These are phyloP conservation scores for Microtus agrestis DNA, from an alignment of 2,797 vertebrate genomes.

Conservation along the genomic window DNA sequence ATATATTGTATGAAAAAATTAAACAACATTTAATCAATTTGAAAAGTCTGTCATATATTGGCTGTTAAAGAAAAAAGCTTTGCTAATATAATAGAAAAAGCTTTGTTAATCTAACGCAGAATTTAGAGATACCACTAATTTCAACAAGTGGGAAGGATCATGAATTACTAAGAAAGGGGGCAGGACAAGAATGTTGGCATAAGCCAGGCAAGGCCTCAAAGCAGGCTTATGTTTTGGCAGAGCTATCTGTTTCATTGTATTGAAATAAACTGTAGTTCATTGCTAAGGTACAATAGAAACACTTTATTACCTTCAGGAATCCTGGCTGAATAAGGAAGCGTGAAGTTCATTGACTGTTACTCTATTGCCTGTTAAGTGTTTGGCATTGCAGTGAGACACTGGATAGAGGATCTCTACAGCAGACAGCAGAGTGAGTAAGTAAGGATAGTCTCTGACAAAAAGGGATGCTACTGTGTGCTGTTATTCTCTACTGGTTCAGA, in stretches of 20 bases:
- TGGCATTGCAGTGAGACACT: not conserved
- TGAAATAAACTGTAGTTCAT: conserved; percentile 7
- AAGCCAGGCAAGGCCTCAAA: not conserved
- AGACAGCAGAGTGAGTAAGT: not conserved
- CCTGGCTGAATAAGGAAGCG: not conserved
- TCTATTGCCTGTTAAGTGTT: conserved; percentile 62
- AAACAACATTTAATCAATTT: not conserved
- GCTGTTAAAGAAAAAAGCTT: not conserved
- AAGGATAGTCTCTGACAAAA: not conserved
- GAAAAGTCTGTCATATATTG: not conserved
- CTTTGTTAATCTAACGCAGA: not conserved
- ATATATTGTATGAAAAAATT: not conserved
- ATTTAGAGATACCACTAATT: not conserved
- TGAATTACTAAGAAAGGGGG: not conserved
- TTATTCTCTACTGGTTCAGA: conserved; percentile 66
- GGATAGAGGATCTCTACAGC: not conserved
- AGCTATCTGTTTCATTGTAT: not conserved
- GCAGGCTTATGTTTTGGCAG: not conserved
- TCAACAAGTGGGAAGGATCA: not conserved
- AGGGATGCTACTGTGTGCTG: conserved; percentile 38
- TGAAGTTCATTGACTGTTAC: not conserved
- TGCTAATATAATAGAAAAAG: not conserved
- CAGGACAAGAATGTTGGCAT: not conserved
- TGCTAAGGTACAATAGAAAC: not conserved
- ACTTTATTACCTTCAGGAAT: conserved; percentile 28